A percentile compares a stretch with the other conserved stretches of the same genome.
Evolutionary conservation across 2,888 invertebrate genomes (phyloP).

Genomic region (Chrysodeixis includens): DNA sequence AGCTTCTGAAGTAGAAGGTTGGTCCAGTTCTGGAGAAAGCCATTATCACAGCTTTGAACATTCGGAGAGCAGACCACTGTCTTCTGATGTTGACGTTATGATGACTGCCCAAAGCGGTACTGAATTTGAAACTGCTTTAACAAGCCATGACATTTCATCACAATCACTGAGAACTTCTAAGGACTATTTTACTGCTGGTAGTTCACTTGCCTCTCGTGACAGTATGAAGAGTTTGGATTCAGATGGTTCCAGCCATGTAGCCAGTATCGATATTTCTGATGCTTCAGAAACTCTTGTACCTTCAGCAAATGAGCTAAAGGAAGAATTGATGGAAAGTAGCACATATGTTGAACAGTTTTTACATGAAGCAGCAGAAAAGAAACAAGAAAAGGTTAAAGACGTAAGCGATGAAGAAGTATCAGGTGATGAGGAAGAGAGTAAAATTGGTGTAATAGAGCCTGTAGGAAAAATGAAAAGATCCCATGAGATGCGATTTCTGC

Average conservation of each 20-base stretch:
- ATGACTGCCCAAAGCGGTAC: conserved; percentile 93
- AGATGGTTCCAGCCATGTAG: conserved; percentile 96
- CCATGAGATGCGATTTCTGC: conserved; percentile 96
- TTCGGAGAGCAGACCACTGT: conserved; percentile 94
- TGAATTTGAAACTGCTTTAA: conserved; percentile 95
- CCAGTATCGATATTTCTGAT: conserved; percentile 97
- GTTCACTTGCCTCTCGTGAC: conserved; percentile 96
- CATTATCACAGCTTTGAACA: conserved; percentile 96
- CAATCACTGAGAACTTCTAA: conserved; percentile 93
- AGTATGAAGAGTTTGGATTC: conserved; percentile 97
- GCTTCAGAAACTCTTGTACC: conserved; percentile 97
- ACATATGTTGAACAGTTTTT: conserved; percentile 89
- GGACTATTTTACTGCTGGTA: conserved; percentile 96
- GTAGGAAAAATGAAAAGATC: conserved; percentile 95
- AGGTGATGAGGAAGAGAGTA: conserved; percentile 88
- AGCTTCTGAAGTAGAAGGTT: conserved; percentile 93
- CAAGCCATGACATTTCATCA: conserved; percentile 93
- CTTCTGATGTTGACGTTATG: conserved; percentile 96
- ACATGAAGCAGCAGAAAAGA: conserved; percentile 80
- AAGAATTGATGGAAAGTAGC: conserved; percentile 91
- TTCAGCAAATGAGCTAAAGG: conserved; percentile 94
- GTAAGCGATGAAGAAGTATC: conserved; percentile 87
- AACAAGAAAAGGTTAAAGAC: conserved; percentile 80
- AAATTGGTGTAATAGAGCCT: conserved; percentile 86
- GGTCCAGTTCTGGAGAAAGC: conserved; percentile 96